Conservation (phyloP, 2,797 vertebrate genomes). For the Crocidura indochinensis region DNA sequence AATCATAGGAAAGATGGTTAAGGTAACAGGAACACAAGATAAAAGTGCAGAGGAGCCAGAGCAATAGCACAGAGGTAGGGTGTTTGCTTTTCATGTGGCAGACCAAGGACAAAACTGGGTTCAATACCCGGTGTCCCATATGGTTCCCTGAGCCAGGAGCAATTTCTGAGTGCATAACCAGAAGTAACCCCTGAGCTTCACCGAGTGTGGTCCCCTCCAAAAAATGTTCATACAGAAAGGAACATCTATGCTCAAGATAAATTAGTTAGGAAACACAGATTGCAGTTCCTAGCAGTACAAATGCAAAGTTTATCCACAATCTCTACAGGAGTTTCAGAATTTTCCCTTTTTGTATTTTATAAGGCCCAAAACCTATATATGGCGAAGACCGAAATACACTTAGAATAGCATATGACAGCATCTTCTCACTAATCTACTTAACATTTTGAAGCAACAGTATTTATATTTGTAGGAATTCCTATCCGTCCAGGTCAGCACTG, state of each 20-base stretch:
- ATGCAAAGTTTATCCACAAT: neutral
- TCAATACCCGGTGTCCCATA: too few relatives aligned
- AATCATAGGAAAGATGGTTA: neutral
- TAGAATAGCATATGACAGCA: neutral
- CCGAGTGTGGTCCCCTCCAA: too few relatives aligned
- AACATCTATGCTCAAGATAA: neutral
- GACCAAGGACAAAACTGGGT: too few relatives aligned
- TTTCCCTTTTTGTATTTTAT: neutral
- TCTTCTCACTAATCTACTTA: constrained; percentile 6
- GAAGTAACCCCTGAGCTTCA: too few relatives aligned
- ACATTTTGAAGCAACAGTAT: neutral
- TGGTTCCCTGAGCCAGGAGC: too few relatives aligned
- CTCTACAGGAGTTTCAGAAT: constrained; percentile 13
- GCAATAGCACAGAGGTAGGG: too few relatives aligned
- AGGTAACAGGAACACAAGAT: constrained; percentile 12
- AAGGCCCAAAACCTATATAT: neutral
- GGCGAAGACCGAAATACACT: neutral
- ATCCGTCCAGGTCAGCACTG: constrained; percentile 41
- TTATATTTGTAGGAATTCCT: neutral
- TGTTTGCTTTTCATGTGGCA: too few relatives aligned
- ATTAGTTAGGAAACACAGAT: neutral
- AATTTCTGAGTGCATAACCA: too few relatives aligned
- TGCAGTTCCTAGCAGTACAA: neutral
- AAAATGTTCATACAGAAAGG: neutral
- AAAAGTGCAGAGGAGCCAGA: neutral